These are phyloP conservation scores for Hyles lineata DNA, from an alignment of 2,888 invertebrate species.

Conservation along the genomic window DNA sequence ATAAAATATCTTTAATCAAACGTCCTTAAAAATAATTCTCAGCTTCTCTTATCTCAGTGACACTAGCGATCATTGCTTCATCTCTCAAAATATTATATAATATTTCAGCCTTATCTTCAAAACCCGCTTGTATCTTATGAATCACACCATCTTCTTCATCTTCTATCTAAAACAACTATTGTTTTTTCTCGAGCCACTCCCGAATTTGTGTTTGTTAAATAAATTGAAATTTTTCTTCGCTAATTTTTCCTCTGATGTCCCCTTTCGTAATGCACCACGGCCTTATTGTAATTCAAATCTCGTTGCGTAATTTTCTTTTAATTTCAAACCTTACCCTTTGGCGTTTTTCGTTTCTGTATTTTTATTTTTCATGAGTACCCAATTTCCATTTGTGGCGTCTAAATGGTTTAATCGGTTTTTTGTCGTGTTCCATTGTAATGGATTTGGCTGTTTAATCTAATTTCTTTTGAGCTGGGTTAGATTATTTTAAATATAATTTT, in stretches of 20 bases:
- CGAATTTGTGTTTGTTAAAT: conserved; percentile 70
- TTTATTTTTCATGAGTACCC: conserved; percentile 49
- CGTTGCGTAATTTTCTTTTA: conserved; percentile 59
- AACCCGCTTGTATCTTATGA: conserved; percentile 39
- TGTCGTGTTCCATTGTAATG: conserved; percentile 15
- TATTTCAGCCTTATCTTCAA: conserved; percentile 31
- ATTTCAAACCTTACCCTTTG: conserved; percentile 51
- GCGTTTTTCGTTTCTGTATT: conserved; percentile 47
- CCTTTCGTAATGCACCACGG: conserved; percentile 12
- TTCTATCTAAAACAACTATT: conserved; percentile 50
- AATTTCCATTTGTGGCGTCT: conserved; percentile 46
- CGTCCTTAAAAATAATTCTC: no score
- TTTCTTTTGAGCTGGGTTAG: background rate
- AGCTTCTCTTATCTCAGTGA: no score
- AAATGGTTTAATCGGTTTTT: conserved; percentile 21
- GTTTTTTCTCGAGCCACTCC: conserved; percentile 55
- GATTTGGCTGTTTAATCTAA: conserved; percentile 9
- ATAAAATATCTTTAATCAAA: no score
- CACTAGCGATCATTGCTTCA: no score
- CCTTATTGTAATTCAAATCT: conserved; percentile 29
- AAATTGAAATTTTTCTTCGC: conserved; percentile 69
- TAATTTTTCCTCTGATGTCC: conserved; percentile 41
- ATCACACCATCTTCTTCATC: conserved; percentile 25
- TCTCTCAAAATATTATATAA: no score
- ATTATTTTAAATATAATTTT: background rate